These are phyloP conservation scores for Tor tambroides DNA, from an alignment of 2,113 vertebrate genomes.

Conservation along the genomic window DNA sequence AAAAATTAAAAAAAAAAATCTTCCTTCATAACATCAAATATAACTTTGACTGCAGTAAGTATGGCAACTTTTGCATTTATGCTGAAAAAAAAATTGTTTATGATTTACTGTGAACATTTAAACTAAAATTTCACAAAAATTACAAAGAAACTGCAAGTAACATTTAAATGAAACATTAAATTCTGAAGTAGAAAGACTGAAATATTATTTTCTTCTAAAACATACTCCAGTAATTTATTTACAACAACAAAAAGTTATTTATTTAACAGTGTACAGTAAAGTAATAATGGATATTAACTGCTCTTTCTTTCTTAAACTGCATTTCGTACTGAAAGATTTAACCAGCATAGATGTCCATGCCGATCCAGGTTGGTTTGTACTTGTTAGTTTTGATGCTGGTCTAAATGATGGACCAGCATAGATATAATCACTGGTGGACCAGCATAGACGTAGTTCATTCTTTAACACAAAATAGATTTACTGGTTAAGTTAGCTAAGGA, in stretches of 20 bases:
- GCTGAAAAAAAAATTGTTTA: too few species aligned
- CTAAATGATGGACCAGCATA: background rate
- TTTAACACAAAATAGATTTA: background rate
- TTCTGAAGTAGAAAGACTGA: background rate
- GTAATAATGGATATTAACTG: background rate
- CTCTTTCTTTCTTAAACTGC: background rate
- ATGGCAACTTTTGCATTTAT: background rate
- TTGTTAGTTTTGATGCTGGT: slow-evolving; percentile 31
- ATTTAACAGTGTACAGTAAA: too few species aligned
- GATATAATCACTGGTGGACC: background rate
- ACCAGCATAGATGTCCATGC: background rate
- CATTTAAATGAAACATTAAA: background rate
- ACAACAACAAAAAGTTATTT: too few species aligned
- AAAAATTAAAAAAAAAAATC: background rate
- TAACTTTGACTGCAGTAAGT: background rate
- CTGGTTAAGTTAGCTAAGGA: background rate
- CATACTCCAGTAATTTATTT: background rate
- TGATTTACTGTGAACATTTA: background rate
- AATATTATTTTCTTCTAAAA: background rate
- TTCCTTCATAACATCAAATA: background rate
- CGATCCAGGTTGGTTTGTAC: background rate
- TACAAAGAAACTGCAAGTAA: background rate
- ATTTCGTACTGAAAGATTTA: background rate
- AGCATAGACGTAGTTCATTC: background rate
- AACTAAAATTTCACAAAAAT: background rate